Percentiles rank a stretch among this genome's conserved stretches.
Conservation (phyloP, 1,140 invertebrate genomes). For the Asbolus verrucosus region DNA sequence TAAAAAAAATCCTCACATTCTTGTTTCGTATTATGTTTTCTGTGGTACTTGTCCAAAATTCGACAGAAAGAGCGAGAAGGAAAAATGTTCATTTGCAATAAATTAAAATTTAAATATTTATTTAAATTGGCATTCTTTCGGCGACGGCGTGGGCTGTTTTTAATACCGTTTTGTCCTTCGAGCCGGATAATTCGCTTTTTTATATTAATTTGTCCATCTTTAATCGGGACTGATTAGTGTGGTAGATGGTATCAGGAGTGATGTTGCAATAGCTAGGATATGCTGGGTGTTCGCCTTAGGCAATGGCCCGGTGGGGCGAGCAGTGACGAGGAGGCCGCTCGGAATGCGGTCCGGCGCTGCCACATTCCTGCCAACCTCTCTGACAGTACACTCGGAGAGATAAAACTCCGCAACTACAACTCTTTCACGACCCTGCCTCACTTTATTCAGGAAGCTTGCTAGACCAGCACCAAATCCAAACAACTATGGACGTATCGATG, state of each 20-base stretch:
- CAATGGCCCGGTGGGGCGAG: slow-evolving; percentile 38
- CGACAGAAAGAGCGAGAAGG: not conserved
- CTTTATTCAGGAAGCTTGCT: slow-evolving; percentile 31
- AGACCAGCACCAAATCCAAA: slow-evolving; percentile 12
- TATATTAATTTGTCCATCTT: slow-evolving; percentile 42
- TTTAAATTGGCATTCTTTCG: slow-evolving; percentile 5
- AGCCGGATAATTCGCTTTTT: slow-evolving; percentile 15
- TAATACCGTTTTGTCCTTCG: slow-evolving; percentile 8
- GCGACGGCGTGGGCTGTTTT: not conserved
- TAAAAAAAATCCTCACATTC: not conserved
- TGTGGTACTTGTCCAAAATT: too few species aligned
- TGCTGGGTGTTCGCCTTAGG: slow-evolving; percentile 48
- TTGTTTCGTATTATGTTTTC: not conserved
- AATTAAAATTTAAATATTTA: slow-evolving; percentile 6
- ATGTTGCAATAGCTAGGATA: slow-evolving; percentile 43
- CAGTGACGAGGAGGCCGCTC: slow-evolving; percentile 48
- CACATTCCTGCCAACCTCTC: slow-evolving; percentile 54
- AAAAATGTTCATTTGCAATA: not conserved
- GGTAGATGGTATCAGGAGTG: slow-evolving; percentile 42
- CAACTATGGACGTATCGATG: slow-evolving; percentile 12
- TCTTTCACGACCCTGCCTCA: slow-evolving; percentile 22
- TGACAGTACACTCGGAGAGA: slow-evolving; percentile 43
- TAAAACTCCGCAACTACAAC: slow-evolving; percentile 37
- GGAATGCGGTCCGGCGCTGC: slow-evolving; percentile 58
- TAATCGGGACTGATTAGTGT: slow-evolving; percentile 44